A percentile compares a stretch with the other conserved stretches of the same genome.
phyloP scores from a whole-genome alignment of 2,113 vertebrate species.

The Cettia cetti region DNA sequence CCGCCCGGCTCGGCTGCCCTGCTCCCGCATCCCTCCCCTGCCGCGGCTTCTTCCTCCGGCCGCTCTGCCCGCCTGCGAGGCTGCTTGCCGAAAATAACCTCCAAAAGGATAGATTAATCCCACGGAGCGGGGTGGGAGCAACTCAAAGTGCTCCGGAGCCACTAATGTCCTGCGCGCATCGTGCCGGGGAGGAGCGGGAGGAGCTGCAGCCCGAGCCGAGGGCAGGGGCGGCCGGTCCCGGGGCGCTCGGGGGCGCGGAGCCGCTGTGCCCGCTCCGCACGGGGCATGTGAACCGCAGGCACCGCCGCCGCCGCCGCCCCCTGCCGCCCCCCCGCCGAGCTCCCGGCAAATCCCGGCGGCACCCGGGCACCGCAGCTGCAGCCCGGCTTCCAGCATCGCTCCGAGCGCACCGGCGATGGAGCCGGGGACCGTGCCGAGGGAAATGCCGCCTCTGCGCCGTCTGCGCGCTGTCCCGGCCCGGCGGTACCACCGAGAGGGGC shows the following conservation, averaged over 20 bases:
- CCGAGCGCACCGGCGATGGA: rapidly evolving
- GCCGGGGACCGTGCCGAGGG: background rate
- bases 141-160: background rate
- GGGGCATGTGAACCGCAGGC: background rate
- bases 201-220: background rate
- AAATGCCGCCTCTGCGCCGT: background rate
- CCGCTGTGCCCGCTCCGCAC: background rate
- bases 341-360: background rate
- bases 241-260: background rate
- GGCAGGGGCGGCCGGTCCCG: background rate
- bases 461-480: background rate
- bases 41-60: background rate
- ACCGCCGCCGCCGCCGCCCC: background rate
- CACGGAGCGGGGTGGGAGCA: slow-evolving; percentile 2
- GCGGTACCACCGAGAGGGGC: background rate
- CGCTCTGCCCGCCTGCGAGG: background rate
- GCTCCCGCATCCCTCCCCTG: slow-evolving; percentile 16
- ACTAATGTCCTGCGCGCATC: background rate
- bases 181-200: background rate
- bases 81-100: slow-evolving; percentile 38
- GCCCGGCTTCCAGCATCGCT: background rate
- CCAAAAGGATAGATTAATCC: background rate
- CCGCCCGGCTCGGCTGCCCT: background rate
- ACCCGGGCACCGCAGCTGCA: background rate
- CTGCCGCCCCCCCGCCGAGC: background rate